Conservation (phyloP, 2,888 invertebrate genomes). For the Strigamia transsilvanica region DNA sequence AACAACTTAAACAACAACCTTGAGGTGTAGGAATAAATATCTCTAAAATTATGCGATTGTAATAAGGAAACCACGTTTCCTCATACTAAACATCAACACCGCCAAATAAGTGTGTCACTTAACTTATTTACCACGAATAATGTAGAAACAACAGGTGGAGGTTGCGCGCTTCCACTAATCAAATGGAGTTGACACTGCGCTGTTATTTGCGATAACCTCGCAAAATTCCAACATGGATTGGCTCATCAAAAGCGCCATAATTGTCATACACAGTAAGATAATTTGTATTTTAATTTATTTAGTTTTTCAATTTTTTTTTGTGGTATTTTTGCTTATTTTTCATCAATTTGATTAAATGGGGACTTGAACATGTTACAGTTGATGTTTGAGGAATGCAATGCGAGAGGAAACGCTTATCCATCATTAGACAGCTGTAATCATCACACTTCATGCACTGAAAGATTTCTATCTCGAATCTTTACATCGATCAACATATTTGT, state of each 20-base stretch:
- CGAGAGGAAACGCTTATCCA: background rate
- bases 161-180: background rate
- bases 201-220: background rate
- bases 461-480: background rate
- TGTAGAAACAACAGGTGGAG: background rate
- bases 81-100: background rate
- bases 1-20: background rate
- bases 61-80: background rate
- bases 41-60: background rate
- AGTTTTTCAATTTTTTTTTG: too few relatives aligned
- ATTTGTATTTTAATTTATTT: too few relatives aligned
- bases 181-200: background rate
- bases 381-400: background rate
- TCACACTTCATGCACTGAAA: background rate
- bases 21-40: background rate
- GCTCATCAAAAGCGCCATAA: background rate
- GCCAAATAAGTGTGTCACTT: background rate
- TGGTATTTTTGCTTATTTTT: background rate
- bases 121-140: background rate
- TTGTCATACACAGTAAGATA: background rate
- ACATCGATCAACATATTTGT: constrained; percentile 8
- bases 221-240: background rate
- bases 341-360: background rate
- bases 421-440: constrained; percentile 8
- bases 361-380: constrained; percentile 8